These are phyloP conservation scores for Geotrupes spiniger DNA, from an alignment of 2,888 invertebrate species.

Conservation along the genomic window DNA sequence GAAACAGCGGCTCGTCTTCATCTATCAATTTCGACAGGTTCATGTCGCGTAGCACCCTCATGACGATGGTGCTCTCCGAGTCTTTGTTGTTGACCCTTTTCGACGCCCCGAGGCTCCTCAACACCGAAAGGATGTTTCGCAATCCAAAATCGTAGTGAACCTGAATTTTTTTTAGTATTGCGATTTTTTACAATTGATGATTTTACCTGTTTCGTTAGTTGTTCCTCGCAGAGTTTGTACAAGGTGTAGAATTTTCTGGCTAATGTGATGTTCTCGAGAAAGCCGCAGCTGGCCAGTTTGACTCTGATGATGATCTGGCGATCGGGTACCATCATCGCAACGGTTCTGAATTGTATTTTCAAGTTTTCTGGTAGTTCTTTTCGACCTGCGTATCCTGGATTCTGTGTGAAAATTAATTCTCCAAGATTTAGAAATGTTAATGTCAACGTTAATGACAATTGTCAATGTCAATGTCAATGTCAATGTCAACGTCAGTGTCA, in stretches of 20 bases:
- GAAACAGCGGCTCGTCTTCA: conserved; percentile 96
- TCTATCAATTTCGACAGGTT: conserved; percentile 95
- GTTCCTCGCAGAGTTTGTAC: conserved; percentile 96
- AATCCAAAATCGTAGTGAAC: conserved; percentile 97
- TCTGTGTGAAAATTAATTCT: conserved; percentile 67
- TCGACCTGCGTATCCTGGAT: conserved; percentile 95
- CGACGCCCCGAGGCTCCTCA: conserved; percentile 87
- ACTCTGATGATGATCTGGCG: conserved; percentile 95
- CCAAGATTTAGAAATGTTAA: too few relatives aligned
- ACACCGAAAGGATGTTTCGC: conserved; percentile 90
- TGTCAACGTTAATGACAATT: too few relatives aligned
- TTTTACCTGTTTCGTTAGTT: conserved; percentile 86
- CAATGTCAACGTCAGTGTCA: too few relatives aligned
- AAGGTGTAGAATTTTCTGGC: conserved; percentile 95
- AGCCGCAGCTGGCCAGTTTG: conserved; percentile 93
- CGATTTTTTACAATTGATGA: not conserved
- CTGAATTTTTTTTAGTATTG: conserved; percentile 47
- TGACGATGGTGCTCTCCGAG: conserved; percentile 92
- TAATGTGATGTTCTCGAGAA: conserved; percentile 90
- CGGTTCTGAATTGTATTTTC: conserved; percentile 96
- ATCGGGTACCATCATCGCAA: conserved; percentile 99
- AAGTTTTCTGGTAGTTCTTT: conserved; percentile 96
- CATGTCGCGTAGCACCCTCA: conserved; percentile 97
- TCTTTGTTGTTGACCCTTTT: conserved; percentile 90
- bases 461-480: too few relatives aligned